Conservation (phyloP, 2,113 vertebrate genomes). For the Amazona guildingii region DNA sequence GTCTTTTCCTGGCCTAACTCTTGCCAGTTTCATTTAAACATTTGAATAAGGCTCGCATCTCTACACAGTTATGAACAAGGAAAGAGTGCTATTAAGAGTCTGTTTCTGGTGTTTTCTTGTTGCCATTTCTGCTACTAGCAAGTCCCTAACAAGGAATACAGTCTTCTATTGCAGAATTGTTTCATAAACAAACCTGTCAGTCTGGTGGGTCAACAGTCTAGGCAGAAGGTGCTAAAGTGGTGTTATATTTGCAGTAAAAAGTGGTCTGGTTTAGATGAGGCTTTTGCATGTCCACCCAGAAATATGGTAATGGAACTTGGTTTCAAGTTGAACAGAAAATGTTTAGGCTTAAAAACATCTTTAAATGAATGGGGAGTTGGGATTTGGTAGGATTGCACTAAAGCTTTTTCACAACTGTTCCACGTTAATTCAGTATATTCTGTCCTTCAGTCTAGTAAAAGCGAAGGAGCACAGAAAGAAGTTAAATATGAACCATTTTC, state of each 20-base stretch:
- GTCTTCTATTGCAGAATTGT: background rate
- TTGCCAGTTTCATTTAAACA: background rate
- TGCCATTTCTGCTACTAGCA: background rate
- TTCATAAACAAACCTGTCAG: background rate
- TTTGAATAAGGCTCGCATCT: background rate
- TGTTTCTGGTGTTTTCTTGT: background rate
- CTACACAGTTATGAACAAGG: background rate
- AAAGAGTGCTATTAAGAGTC: background rate
- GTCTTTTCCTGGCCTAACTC: background rate
- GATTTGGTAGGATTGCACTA: background rate
- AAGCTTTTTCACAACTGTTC: background rate
- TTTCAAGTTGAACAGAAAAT: background rate
- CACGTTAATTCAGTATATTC: conserved; percentile 6
- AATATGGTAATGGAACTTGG: background rate
- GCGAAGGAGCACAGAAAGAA: conserved; percentile 80
- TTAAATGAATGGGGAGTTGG: background rate
- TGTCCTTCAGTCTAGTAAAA: conserved; percentile 71
- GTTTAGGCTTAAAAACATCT: background rate
- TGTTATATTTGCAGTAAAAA: background rate
- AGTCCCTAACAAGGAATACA: background rate
- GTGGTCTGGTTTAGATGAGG: background rate
- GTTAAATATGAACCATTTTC: conserved; percentile 91
- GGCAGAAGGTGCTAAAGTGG: background rate
- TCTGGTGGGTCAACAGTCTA: background rate
- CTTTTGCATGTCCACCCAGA: background rate